A percentile compares a stretch with the other conserved stretches of the same genome.
Evolutionary conservation across 2,888 invertebrate species (phyloP).

Genomic region (Tipula confusa): DNA sequence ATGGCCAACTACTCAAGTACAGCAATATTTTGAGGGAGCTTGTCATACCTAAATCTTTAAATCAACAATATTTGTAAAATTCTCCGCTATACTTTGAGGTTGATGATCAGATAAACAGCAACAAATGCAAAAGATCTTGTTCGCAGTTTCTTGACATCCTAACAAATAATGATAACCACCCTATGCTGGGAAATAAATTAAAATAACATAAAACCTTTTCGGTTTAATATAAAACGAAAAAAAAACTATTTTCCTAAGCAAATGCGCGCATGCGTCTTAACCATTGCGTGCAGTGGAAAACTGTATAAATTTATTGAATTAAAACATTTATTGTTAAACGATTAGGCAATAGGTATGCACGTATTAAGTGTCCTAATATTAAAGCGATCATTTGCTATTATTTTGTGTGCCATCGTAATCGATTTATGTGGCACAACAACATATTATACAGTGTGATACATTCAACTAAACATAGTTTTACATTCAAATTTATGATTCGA

Average conservation of each 20-base stretch:
- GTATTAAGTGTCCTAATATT: not conserved
- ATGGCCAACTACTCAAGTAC: too few species aligned
- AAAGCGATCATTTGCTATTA: not conserved
- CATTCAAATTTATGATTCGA: not conserved
- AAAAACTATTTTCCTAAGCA: not conserved
- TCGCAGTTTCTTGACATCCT: too few species aligned
- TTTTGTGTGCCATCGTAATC: not conserved
- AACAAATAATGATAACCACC: not conserved
- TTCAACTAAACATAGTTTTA: not conserved
- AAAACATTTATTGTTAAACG: not conserved
- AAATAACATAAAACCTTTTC: not conserved
- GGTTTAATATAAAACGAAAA: not conserved
- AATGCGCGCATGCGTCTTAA: not conserved
- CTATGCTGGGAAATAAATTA: not conserved
- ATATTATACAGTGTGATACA: not conserved
- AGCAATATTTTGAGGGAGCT: too few species aligned
- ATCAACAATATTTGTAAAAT: too few species aligned
- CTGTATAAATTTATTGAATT: not conserved
- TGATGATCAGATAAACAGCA: too few species aligned
- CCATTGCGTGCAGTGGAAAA: not conserved
- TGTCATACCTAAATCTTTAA: too few species aligned
- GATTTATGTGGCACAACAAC: not conserved
- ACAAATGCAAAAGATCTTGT: too few species aligned
- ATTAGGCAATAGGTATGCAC: not conserved
- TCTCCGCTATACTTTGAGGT: too few species aligned